Percentiles rank a stretch among this genome's conserved stretches.
phyloP scores from a whole-genome alignment of 2,888 invertebrate genomes.

The Itoplectis maculator region DNA sequence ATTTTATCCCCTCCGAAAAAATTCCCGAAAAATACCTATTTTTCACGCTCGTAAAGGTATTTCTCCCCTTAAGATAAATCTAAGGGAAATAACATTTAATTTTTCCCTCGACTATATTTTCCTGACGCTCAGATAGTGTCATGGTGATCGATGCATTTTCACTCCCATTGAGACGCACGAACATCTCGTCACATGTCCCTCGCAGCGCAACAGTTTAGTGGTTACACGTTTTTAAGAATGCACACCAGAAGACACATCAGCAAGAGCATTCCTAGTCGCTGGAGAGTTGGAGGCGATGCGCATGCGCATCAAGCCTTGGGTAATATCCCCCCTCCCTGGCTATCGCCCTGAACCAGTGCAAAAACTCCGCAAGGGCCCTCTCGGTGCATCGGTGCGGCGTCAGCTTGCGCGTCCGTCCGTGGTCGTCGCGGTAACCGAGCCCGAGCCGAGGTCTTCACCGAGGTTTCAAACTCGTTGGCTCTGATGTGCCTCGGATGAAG shows the following conservation, averaged over 20 bases:
- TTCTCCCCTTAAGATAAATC: no score
- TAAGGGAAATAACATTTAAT: no score
- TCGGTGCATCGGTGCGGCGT: constrained; percentile 69
- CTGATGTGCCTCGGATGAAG: constrained; percentile 79
- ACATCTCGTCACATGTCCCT: constrained; percentile 33
- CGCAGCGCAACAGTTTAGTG: constrained; percentile 9
- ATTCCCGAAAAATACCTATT: no score
- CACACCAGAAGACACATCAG: constrained; percentile 27
- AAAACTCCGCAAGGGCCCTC: constrained; percentile 40
- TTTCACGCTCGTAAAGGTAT: no score
- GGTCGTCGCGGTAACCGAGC: constrained; percentile 51
- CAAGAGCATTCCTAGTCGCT: constrained; percentile 65
- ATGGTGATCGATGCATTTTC: constrained; percentile 61
- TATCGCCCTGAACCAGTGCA: constrained; percentile 11
- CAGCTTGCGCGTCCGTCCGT: constrained; percentile 65
- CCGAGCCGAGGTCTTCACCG: constrained; percentile 21
- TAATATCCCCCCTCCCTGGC: neutral
- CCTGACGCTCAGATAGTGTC: no score
- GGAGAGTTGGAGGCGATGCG: constrained; percentile 37
- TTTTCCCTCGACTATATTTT: no score
- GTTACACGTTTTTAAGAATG: constrained; percentile 54
- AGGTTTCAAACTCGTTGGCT: constrained; percentile 74
- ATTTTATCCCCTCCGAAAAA: no score
- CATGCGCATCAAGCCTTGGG: constrained; percentile 13
- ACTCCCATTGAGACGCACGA: constrained; percentile 23